Percentiles rank a stretch among this genome's conserved stretches.
These are phyloP conservation scores for Lepeophtheirus nordmannii DNA, from an alignment of 2,888 invertebrate species.

Conservation along the genomic window DNA sequence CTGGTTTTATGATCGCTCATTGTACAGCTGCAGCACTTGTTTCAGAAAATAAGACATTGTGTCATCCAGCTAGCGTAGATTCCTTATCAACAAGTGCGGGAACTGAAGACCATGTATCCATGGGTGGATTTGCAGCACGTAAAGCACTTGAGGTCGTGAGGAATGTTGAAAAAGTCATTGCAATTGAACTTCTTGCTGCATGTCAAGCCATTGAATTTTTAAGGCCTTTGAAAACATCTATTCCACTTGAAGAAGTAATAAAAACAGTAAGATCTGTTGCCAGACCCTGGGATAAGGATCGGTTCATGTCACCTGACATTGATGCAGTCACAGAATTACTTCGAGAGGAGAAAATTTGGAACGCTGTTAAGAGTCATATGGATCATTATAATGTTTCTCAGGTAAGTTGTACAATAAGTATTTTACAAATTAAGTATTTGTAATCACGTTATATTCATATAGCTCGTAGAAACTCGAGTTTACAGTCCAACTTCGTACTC, in stretches of 20 bases:
- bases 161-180: conserved; percentile 41
- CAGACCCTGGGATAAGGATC: conserved; percentile 47
- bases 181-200: conserved; percentile 48
- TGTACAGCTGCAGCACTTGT: conserved; percentile 49
- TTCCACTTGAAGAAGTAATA: conserved; percentile 48
- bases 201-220: conserved; percentile 52
- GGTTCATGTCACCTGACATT: conserved; percentile 50
- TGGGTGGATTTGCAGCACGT: conserved; percentile 50
- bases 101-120: conserved; percentile 53
- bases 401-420: conserved; percentile 29
- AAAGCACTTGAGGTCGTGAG: conserved; percentile 43
- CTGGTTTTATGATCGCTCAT: conserved; percentile 52
- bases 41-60: conserved; percentile 51
- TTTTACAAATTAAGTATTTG: too few relatives aligned
- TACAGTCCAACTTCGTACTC: conserved; percentile 38
- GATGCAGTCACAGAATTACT: conserved; percentile 42
- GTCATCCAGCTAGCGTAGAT: conserved; percentile 51
- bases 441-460: conserved; percentile 31
- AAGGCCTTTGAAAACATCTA: conserved; percentile 46
- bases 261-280: conserved; percentile 40
- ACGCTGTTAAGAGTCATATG: conserved; percentile 38
- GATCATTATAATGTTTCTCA: conserved; percentile 36
- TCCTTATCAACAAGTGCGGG: conserved; percentile 49
- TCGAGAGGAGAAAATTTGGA: conserved; percentile 41
- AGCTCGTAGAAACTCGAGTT: conserved; percentile 38